Conservation (phyloP, 1,140 invertebrate genomes). For the Nixonia krombeini region DNA sequence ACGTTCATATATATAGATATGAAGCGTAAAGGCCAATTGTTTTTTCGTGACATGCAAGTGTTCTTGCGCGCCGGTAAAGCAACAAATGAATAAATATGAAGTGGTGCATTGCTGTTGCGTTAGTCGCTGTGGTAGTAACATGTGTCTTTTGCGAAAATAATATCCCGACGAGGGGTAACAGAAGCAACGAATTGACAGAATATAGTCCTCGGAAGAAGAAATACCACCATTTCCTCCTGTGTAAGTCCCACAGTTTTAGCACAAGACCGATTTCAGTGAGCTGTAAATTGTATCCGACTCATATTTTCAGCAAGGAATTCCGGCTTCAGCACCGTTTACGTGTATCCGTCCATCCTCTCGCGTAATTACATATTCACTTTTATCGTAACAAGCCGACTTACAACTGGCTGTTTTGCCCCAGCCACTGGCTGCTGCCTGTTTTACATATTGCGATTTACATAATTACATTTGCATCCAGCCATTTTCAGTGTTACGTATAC, state of each 20-base stretch:
- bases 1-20: too few relatives aligned
- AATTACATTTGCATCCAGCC: constrained; percentile 58
- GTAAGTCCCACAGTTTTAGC: constrained; percentile 23
- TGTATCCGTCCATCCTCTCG: constrained; percentile 48
- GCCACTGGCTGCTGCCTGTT: constrained; percentile 25
- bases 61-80: too few relatives aligned
- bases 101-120: constrained; percentile 34
- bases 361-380: constrained; percentile 62
- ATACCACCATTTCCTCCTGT: constrained; percentile 28
- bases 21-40: too few relatives aligned
- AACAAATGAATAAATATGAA: constrained; percentile 29
- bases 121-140: constrained; percentile 22
- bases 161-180: too few relatives aligned
- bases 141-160: constrained; percentile 27
- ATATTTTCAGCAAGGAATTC: constrained; percentile 53
- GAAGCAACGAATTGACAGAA: constrained; percentile 20
- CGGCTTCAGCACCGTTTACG: constrained; percentile 55
- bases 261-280: neutral
- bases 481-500: constrained; percentile 45
- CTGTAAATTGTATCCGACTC: constrained; percentile 23
- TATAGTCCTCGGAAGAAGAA: constrained; percentile 32
- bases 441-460: constrained; percentile 57
- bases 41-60: too few relatives aligned
- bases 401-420: constrained; percentile 37
- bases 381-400: constrained; percentile 55